Evolutionary conservation across 2,113 vertebrate genomes (phyloP).

Genomic region (Spheniscus mendiculus): DNA sequence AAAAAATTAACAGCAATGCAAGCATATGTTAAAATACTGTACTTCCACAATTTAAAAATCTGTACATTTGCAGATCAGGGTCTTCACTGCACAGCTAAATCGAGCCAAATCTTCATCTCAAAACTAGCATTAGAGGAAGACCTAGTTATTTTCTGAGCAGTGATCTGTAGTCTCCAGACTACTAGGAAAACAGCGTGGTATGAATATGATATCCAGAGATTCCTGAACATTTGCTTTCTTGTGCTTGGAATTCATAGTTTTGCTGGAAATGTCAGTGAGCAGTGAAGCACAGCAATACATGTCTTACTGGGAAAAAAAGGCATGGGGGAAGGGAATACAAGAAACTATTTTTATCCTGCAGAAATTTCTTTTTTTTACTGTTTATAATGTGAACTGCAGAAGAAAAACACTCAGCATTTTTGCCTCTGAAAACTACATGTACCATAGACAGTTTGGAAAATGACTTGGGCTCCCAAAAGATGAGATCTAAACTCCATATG

Average conservation of each 20-base stretch:
- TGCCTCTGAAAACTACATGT: not conserved
- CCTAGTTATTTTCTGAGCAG: not conserved
- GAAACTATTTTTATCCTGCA: not conserved
- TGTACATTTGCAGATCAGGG: not conserved
- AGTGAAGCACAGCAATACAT: not conserved
- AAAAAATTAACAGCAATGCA: not conserved
- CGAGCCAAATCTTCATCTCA: not conserved
- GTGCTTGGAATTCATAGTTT: slow-evolving; percentile 9
- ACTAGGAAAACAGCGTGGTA: not conserved
- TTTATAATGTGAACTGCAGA: not conserved
- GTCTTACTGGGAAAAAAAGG: not conserved
- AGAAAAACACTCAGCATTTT: not conserved
- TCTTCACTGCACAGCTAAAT: not conserved
- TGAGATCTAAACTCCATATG: not conserved
- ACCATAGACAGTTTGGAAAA: not conserved
- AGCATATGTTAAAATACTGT: not conserved
- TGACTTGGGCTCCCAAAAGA: not conserved
- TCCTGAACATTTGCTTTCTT: not conserved
- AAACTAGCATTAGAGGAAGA: not conserved
- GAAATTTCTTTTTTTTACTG: not conserved
- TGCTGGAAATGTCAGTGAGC: not conserved
- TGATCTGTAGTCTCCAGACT: not conserved
- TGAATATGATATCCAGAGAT: not conserved
- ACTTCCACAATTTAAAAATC: not conserved
- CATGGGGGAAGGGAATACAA: not conserved